Conservation (phyloP, 2,797 vertebrate species). For the Pterois miles region DNA sequence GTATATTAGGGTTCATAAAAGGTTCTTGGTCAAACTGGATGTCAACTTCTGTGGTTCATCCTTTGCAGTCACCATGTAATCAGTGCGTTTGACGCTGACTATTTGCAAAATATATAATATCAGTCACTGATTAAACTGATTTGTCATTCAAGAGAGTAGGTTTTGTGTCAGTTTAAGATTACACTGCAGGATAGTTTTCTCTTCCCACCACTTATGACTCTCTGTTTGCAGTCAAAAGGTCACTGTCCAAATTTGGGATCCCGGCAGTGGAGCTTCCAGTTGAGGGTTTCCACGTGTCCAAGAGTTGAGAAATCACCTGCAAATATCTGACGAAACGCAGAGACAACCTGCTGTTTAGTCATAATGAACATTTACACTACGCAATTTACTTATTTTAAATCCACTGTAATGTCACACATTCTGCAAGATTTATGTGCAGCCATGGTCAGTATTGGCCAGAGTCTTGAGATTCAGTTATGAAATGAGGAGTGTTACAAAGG, state of each 20-base stretch:
- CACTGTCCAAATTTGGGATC: background rate
- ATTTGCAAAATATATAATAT: background rate
- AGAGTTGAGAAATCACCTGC: background rate
- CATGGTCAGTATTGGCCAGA: background rate
- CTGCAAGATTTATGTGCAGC: background rate
- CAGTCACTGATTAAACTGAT: background rate
- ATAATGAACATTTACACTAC: background rate
- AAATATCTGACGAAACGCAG: background rate
- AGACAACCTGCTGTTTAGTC: background rate
- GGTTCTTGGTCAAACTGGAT: background rate
- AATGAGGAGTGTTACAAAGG: background rate
- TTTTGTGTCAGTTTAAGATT: background rate
- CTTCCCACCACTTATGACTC: background rate
- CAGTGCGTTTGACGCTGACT: background rate
- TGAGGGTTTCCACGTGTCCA: background rate
- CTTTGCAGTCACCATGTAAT: background rate
- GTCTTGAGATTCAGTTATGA: background rate
- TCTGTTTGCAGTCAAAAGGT: slow-evolving; percentile 31
- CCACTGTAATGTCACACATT: background rate
- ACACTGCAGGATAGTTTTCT: background rate
- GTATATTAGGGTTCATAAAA: background rate
- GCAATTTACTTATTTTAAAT: background rate
- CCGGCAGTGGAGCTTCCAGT: background rate
- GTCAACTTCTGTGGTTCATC: background rate
- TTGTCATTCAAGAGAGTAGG: background rate